Base-by-base conservation (phyloP, 2,888 invertebrate species). In the Amblyteles armatorius region DNA sequence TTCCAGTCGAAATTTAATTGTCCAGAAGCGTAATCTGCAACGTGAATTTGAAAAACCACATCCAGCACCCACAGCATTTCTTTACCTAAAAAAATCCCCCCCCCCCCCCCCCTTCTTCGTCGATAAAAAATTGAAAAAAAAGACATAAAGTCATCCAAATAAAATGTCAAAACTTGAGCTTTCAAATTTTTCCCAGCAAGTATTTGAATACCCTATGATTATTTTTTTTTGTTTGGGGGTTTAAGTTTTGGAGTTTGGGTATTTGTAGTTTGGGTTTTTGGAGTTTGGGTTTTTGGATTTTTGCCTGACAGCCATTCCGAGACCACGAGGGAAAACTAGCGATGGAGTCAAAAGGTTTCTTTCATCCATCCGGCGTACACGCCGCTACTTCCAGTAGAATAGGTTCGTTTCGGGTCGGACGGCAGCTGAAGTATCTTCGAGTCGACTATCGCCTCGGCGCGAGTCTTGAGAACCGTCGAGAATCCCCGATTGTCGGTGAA, bases 351-450 rank as follows among this genome's bases (percentile, higher is more conserved):
- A 33, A 73, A 63, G 65, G 19, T 16, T 63, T 68, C 72, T 63
- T 29, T 48, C 67, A 67, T 52, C 50, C 40, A 33, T 52, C 50
- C 40, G 48, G 69, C 77, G 80, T 76, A 48, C 48, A 16, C 48
- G 52, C 55, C 55, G 67, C 52, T 5, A 36, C 36, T 36, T 69
- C 36, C 81, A 84, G 81, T 81, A 81, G 84, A 84, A 84, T 84
- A 84, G 84, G 81, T 78, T 84, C 80, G 81, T 84, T 81, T 84
- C 68, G 72, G 73, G 68, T 84, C 68, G 67, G 84, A 84, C 78
- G 33, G 29, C 16, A 33, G 74, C 67, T 68, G 16, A 57, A 71
- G 77, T 73, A 67, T 40, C 67, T 19, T 19, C 72, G 40, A 29
- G 40, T 57, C 60, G 77, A 44, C 26, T 44, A 60, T 11, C 5